These are phyloP conservation scores for Brachyhypopomus occidentalis DNA, from an alignment of 2,113 vertebrate genomes.

Conservation along the genomic window DNA sequence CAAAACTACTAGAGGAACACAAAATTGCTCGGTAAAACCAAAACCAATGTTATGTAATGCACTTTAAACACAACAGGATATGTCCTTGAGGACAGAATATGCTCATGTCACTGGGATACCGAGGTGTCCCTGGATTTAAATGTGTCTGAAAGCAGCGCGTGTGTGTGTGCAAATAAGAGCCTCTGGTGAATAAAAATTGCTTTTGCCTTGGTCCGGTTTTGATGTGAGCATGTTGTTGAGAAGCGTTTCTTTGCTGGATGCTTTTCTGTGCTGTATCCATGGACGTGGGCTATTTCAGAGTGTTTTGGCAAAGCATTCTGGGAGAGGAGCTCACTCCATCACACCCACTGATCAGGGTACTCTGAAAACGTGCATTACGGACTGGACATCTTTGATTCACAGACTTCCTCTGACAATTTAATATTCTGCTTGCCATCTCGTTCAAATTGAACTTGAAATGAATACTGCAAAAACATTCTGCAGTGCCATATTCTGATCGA, in stretches of 20 bases:
- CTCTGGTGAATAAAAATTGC: slow-evolving; percentile 35
- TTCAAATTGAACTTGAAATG: slow-evolving; percentile 49
- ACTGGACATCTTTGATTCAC: slow-evolving; percentile 28
- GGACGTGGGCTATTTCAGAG: slow-evolving; percentile 22
- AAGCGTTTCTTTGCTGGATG: slow-evolving; percentile 8
- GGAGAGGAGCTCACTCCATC: neutral
- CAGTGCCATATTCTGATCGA: slow-evolving; percentile 41
- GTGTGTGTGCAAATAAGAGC: slow-evolving; percentile 14
- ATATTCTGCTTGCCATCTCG: slow-evolving; percentile 40
- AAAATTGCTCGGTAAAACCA: neutral
- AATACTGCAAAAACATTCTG: slow-evolving; percentile 24
- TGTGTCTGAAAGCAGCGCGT: slow-evolving; percentile 7
- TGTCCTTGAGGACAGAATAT: slow-evolving; percentile 45
- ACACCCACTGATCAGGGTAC: slow-evolving; percentile 27
- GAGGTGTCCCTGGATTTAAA: slow-evolving; percentile 30
- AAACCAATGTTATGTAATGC: slow-evolving; percentile 35
- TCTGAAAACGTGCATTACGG: slow-evolving; percentile 23
- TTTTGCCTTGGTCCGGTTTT: slow-evolving; percentile 24
- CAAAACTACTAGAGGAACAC: neutral
- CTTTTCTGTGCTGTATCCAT: neutral
- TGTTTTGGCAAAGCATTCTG: neutral
- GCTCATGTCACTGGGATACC: slow-evolving; percentile 20
- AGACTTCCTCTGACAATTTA: slow-evolving; percentile 41
- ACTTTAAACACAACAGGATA: slow-evolving; percentile 8
- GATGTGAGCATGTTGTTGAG: slow-evolving; percentile 18